Base-by-base conservation (phyloP, 2,797 vertebrate genomes). In the Pipistrellus pygmaeus region DNA sequence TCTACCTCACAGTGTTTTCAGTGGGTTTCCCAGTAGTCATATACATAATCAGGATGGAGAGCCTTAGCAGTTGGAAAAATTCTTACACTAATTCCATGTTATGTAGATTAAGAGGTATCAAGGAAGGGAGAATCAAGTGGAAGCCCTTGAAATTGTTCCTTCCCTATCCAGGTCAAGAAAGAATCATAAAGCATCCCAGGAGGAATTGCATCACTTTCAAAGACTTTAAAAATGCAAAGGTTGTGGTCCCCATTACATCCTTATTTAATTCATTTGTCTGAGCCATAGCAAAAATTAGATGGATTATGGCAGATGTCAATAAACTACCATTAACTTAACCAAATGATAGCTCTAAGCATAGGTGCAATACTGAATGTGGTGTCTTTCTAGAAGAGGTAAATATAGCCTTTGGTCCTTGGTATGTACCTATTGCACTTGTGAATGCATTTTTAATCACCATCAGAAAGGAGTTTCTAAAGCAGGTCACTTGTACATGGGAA, bases 141-240 rank as follows among this genome's bases (percentile, higher is more conserved):
- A 80, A 93, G 27, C 15, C 32, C 30, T 21, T 51, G 44, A 86
- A 80, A 66, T 60, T 30, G 2, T 75, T 78, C 32, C 13, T 91
- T 17, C 72, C 57, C n/a, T 60, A 41, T 44, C 6, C n/a, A 51
- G 25, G 41, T 21, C 41, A 83, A 76, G 21, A 60, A 0, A 93
- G 68, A 93, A 78, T 44, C 53, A 91, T 27, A 85, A 85, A n/a
- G 77, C 41, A 81, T 23, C n/a, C 17, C 53, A 82, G 78, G 35
- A 92, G 38, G 13, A 51, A 68, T n/a, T 51, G 23, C 7, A 64
- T 69, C 30, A 89, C 38, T 85, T 72, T 73, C 73, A 73, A 90
- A 82, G 38, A 90, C 21, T 76, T 85, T 92, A 71, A 83, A 62
- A 82, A 85, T 87, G 41, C 15, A 68, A 55, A 5, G 11, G 14